Evolutionary conservation across 2,888 invertebrate species (phyloP), one percentile per base, ranked within the genome.

Genomic region (Cylindroiulus punctatus): DNA sequence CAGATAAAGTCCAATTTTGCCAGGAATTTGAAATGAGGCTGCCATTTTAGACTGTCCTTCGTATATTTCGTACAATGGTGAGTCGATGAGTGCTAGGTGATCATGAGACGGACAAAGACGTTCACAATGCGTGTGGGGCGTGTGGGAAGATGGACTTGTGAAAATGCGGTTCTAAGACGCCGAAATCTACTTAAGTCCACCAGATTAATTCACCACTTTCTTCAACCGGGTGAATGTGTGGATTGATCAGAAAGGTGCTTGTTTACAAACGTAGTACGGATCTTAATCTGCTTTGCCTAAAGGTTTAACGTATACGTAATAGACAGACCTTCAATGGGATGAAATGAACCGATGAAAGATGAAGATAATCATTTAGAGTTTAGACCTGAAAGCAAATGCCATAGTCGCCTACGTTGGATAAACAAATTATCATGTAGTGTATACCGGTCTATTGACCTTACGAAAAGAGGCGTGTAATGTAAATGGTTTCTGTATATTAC

Each of bases 281-380:
- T 52, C 52, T 52, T 52, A 52, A 52, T 76, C 76, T 17, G 76
- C 30, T 26, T 76, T 76, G 57, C 22, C 57, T 76, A 76, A 76
- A 32, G 76, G 17, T 76, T 76, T 4, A 30, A 30, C 14, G 30
- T 32, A 32, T 26, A 14, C 22, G 8, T 76, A 30, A 14, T 44
- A 76, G 12, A 5, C 30, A 26, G 2, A 17, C 30, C 30, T 30
- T 76, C 8, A 44, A 14, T 8, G 14, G 8, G 32, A 26, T 30
- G 2, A 52, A 76, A 26, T 30, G 2, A 52, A 19, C n/a, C n/a
- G 52, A n/a, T 19, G 4, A 14, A 12, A 52, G 44, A 44, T 14
- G 44, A 44, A 44, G 12, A 36, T 36, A 36, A 36, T 36, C 36
- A 36, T 36, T 36, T 36, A 36, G 2, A 36, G 36, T 36, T 36